These are phyloP conservation scores for Eupsilia transversa DNA, from an alignment of 2,888 invertebrate species.

Conservation along the genomic window DNA sequence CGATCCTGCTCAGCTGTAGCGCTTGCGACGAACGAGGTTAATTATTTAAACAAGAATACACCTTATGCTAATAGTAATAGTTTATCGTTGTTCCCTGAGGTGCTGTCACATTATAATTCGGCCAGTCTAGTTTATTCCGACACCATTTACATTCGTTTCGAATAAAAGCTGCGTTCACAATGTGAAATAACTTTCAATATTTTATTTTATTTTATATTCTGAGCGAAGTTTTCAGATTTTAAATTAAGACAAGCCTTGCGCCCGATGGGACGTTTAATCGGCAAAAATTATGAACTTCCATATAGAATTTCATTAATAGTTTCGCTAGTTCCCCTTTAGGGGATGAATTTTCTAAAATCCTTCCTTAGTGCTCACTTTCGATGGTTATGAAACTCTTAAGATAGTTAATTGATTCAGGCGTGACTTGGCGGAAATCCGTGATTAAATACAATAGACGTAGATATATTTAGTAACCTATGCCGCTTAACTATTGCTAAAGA, in stretches of 20 bases:
- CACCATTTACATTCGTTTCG: conserved; percentile 7
- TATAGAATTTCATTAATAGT: not conserved
- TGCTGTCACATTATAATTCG: conserved; percentile 51
- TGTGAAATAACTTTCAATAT: not conserved
- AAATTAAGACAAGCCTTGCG: too few relatives aligned
- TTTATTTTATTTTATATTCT: not conserved
- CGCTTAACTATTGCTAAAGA: too few relatives aligned
- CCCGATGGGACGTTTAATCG: too few relatives aligned
- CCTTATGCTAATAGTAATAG: conserved; percentile 33
- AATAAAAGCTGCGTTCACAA: conserved; percentile 32
- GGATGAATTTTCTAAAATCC: too few relatives aligned
- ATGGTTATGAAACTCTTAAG: too few relatives aligned
- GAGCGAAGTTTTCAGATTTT: too few relatives aligned
- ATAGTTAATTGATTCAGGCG: too few relatives aligned
- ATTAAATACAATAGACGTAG: too few relatives aligned
- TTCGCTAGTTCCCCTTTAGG: not conserved
- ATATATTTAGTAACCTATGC: too few relatives aligned
- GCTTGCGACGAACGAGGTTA: too few relatives aligned
- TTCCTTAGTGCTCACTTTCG: too few relatives aligned
- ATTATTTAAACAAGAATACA: conserved; percentile 20
- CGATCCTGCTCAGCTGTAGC: not conserved
- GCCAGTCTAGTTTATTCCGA: conserved; percentile 23
- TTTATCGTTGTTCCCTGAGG: conserved; percentile 33
- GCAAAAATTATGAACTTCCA: not conserved
- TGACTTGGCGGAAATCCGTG: too few relatives aligned